Percentiles rank a stretch among this genome's conserved stretches.
Conservation (phyloP, 2,888 invertebrate genomes). For the Pammene fasciana region DNA sequence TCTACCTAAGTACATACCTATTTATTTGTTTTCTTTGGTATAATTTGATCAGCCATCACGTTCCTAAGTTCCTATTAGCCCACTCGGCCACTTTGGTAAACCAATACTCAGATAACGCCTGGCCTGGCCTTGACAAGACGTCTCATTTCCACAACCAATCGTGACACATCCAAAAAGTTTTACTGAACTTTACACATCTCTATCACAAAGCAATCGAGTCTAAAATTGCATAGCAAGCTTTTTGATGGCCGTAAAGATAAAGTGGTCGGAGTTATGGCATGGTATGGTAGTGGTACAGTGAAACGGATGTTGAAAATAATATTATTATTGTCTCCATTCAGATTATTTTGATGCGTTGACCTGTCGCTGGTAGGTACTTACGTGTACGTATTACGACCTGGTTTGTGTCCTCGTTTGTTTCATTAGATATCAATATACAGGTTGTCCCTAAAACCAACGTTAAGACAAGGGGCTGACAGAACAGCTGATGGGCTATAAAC, state of each 20-base stretch:
- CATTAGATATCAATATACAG: too few species aligned
- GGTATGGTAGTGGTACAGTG: constrained; percentile 18
- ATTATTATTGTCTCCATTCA: too few species aligned
- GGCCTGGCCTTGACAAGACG: constrained; percentile 66
- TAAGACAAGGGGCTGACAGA: too few species aligned
- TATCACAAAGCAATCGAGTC: constrained; percentile 2
- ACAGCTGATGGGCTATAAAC: too few species aligned
- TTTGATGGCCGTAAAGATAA: constrained; percentile 3
- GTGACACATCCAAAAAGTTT: constrained; percentile 7
- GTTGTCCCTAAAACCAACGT: too few species aligned
- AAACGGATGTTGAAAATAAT: constrained; percentile 38
- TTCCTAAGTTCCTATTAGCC: too few species aligned
- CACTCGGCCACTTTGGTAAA: constrained; percentile 73
- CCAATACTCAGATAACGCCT: constrained; percentile 67
- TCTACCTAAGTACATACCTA: too few species aligned
- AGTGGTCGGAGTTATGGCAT: constrained; percentile 13
- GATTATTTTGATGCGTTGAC: constrained; percentile 19
- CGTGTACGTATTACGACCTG: too few species aligned
- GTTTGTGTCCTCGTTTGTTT: too few species aligned
- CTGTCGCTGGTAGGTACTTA: background rate
- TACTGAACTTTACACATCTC: background rate
- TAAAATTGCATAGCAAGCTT: constrained; percentile 1
- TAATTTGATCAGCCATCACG: constrained; percentile 48
- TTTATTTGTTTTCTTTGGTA: constrained; percentile 17
- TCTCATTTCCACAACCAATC: constrained; percentile 42